Evolutionary conservation across 2,113 vertebrate species (phyloP), one percentile per base, ranked within the genome.

Genomic region (Gymnocephalus cernua): DNA sequence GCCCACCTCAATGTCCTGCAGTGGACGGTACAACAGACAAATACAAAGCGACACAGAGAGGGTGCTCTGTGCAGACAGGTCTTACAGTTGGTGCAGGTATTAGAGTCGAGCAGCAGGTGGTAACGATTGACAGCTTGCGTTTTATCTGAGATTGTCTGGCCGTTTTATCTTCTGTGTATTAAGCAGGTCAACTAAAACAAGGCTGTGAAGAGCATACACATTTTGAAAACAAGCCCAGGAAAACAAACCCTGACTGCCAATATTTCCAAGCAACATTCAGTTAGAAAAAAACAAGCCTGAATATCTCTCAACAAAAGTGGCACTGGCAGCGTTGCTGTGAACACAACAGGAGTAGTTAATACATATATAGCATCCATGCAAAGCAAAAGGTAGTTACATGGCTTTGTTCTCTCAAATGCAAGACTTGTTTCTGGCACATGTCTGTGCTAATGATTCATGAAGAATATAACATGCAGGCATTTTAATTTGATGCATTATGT

Each of bases 201-300:
- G 70, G 45, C 71, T 79, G 51, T 70, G 73, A 88, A 84, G 74
- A 83, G 64, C 69, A 53, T 76, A 65, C 53, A 53, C 54, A 88
- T 86, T 80, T 80, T 84, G 57, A 86, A 88, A 91, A 88, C 74
- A 85, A 88, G 81, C 76, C 77, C 71, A 76, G 89, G 69, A 84
- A 87, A 85, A 83, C 70, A 89, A 90, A 66, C 41, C 58, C 59
- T 29, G 53, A 32, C 83, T 86, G 79, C 61, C 65, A 86, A 87
- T 83, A 83, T 84, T 82, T 85, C 48, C 48, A 71, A 83, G 76
- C 44, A 78, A 69, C 25, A 63, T 72, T 78, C 23, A 64, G 32
- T 32, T 59, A 8, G 57, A 56, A 86, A 74, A 71, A 77, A 89
- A 82, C 7, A 73, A 86, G n/a, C 58, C 50, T 71, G 68, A 75